Percentiles rank a stretch among this genome's conserved stretches.
Evolutionary conservation across 2,888 invertebrate species (phyloP).

Genomic region (Troilus luridus): DNA sequence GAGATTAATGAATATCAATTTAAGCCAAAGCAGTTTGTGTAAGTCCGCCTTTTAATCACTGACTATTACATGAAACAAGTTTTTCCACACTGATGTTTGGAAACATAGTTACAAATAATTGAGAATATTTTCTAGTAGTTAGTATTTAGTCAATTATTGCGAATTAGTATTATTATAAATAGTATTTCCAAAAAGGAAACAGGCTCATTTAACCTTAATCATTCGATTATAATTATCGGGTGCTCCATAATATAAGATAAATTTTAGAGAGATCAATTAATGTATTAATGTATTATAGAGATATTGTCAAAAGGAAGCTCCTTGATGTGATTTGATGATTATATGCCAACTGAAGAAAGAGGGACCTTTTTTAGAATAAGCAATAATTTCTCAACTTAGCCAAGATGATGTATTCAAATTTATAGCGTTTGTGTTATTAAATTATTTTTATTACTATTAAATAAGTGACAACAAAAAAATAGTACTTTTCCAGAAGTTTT

Average conservation of each 20-base stretch:
- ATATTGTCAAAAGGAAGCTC: not conserved
- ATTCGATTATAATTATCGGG: not conserved
- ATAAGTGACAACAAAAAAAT: not conserved
- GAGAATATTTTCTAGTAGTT: constrained; percentile 37
- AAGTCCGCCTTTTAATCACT: not conserved
- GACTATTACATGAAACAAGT: not conserved
- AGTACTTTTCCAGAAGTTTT: not conserved
- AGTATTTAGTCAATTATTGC: constrained; percentile 26
- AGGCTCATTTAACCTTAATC: constrained; percentile 7
- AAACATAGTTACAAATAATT: constrained; percentile 11
- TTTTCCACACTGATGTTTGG: not conserved
- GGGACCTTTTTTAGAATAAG: constrained; percentile 20
- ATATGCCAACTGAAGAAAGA: not conserved
- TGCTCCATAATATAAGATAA: not conserved
- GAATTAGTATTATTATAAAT: constrained; percentile 20
- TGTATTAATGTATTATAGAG: constrained; percentile 35
- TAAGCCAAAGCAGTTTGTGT: not conserved
- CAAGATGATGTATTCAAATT: not conserved
- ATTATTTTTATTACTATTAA: not conserved
- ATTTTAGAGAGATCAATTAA: not conserved
- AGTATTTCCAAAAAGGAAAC: constrained; percentile 28
- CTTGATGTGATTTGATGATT: constrained; percentile 11
- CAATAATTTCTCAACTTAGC: constrained; percentile 22
- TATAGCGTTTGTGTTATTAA: not conserved
- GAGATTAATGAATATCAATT: not conserved